Evolutionary conservation across 2,113 vertebrate genomes (phyloP), one percentile per base, ranked within the genome.

Genomic region (Barbus barbus): DNA sequence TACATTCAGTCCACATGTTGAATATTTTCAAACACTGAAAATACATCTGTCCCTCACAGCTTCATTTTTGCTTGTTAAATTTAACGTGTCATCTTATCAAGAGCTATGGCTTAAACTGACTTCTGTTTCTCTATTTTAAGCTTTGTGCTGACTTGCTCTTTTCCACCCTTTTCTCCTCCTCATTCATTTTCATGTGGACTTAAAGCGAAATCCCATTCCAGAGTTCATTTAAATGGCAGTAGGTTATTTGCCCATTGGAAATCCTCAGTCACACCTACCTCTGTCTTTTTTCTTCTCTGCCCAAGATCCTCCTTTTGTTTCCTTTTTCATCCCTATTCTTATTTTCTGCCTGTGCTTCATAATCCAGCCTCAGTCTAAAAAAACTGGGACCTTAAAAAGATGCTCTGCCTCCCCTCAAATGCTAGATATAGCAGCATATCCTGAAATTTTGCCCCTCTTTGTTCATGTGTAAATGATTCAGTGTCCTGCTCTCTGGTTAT

Each of bases 401-500:
- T 38, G 33, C 67, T 22, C 67, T 38, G 1, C 20, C 8, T 31
- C 9, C 6, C 16, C 26, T 31, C 58, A 61, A 12, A 13, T 26
- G n/a, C 26, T 63, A 63, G 60, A 16, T 31, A 31, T 31, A 16
- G 61, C 28, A 12, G 44, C 20, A 28, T 51, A 71, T 67, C 73
- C 65, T 75, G 41, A 48, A 33, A 33, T 51, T 41, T 83, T 65
- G 1, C 14, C 6, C 16, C 28, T 33, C 61, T 65, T 3, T 33
- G 16, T 65, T 31, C 16, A 36, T 63, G 28, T 51, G 75, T 90
- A 87, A 91, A 92, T 88, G 61, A 91, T 93, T 92, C 56, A 92
- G 81, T 78, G 87, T 87, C 82, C 82, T 28, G 0, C 9, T 82
- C 61, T 90, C 79, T 83, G 60, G 76, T 77, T 81, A 75, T 83